Percentiles rank a stretch among this genome's conserved stretches.
Conservation (phyloP, 2,113 vertebrate species). For the Indicator maculatus region DNA sequence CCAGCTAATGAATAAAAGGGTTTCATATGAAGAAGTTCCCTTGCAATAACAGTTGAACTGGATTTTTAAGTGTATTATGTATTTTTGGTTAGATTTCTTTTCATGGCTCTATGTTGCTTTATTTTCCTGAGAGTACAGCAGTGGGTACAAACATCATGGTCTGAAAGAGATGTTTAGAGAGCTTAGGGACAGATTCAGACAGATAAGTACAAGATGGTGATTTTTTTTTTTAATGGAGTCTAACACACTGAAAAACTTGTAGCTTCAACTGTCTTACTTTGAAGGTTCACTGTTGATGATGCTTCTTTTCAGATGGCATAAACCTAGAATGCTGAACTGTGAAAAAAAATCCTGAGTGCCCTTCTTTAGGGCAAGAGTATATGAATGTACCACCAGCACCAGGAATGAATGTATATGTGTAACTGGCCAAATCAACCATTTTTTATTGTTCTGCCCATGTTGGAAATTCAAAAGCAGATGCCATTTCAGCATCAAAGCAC, state of each 20-base stretch:
- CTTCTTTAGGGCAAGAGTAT: neutral
- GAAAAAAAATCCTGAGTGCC: neutral
- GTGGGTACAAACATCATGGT: neutral
- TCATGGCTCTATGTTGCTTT: neutral
- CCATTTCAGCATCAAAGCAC: neutral
- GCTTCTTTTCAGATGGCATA: neutral
- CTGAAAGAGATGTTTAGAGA: neutral
- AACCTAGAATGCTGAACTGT: neutral
- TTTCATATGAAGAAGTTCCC: neutral
- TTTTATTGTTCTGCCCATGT: neutral
- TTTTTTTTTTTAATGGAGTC: neutral
- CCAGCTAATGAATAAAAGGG: neutral
- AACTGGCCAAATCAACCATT: neutral
- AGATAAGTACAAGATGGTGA: neutral
- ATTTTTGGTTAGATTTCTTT: neutral
- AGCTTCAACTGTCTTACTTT: neutral
- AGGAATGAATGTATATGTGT: neutral
- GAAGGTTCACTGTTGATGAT: neutral
- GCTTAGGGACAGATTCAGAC: neutral
- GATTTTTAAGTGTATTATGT: fast-evolving
- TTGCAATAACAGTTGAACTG: neutral
- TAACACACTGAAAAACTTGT: neutral
- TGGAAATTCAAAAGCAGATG: neutral
- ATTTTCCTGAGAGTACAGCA: neutral
- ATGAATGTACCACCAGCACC: neutral